Conservation (phyloP, 2,888 invertebrate genomes). For the Erebia epiphron region DNA sequence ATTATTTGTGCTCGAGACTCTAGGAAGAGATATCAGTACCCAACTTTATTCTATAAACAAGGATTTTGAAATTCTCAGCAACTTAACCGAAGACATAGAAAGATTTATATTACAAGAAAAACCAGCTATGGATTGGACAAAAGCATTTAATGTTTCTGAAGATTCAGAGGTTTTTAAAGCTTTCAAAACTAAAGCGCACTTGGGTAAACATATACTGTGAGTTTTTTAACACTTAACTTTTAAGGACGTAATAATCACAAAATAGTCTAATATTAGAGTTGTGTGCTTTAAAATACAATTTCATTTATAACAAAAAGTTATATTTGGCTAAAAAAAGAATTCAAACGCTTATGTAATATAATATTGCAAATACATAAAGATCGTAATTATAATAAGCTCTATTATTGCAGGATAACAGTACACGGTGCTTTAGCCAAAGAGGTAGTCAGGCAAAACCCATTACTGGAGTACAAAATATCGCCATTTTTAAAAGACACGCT, state of each 20-base stretch:
- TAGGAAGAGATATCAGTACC: constrained; percentile 68
- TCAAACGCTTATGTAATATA: background rate
- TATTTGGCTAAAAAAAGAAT: background rate
- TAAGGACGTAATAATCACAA: background rate
- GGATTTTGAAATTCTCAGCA: constrained; percentile 61
- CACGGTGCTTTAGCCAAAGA: constrained; percentile 76
- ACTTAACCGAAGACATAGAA: constrained; percentile 56
- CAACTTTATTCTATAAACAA: constrained; percentile 66
- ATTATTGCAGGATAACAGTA: constrained; percentile 63
- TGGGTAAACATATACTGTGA: constrained; percentile 72
- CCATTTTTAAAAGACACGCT: constrained; percentile 62
- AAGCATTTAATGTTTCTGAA: constrained; percentile 52
- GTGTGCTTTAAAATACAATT: background rate
- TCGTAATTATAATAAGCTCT: background rate
- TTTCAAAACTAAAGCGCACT: constrained; percentile 51
- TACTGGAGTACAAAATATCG: constrained; percentile 67
- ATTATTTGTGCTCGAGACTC: constrained; percentile 68
- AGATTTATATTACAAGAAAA: constrained; percentile 47
- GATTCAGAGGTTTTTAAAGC: constrained; percentile 59
- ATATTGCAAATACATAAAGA: background rate
- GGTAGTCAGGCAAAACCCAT: constrained; percentile 69
- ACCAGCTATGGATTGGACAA: constrained; percentile 54
- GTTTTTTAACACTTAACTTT: constrained; percentile 38
- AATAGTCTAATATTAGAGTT: background rate
- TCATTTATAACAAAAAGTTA: background rate